Conservation (phyloP, 2,888 invertebrate genomes). For the Caenorhabditis sp. region DNA sequence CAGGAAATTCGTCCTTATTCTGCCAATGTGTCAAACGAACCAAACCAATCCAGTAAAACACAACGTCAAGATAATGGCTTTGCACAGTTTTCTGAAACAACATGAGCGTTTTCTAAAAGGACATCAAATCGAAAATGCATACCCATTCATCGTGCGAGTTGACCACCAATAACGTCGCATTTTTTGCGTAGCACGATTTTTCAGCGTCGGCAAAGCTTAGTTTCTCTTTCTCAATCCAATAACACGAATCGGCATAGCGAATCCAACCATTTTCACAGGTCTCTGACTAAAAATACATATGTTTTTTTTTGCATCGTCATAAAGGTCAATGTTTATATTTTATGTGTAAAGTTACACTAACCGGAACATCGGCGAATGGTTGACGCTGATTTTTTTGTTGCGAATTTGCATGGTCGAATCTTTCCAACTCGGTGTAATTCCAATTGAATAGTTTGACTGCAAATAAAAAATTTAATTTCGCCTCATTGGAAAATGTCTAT, state of each 20-base stretch:
- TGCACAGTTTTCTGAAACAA: conserved; percentile 29
- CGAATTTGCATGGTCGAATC: conserved; percentile 11
- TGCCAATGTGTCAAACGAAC: conserved; percentile 31
- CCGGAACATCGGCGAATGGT: conserved; percentile 17
- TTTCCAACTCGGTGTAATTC: conserved; percentile 37
- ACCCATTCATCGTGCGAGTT: conserved; percentile 52
- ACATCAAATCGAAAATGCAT: conserved; percentile 9
- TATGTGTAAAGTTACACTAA: not conserved
- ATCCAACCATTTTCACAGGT: conserved; percentile 49
- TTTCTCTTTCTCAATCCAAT: conserved; percentile 42
- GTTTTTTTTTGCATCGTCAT: too few species aligned
- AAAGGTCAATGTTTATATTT: too few species aligned
- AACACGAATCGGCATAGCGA: conserved; percentile 44
- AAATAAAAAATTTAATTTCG: conserved; percentile 4
- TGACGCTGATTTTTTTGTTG: conserved; percentile 18
- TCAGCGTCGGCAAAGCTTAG: conserved; percentile 44
- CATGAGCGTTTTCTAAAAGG: not conserved
- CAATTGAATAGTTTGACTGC: conserved; percentile 42
- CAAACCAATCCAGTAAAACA: conserved; percentile 48
- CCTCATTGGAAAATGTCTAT: not conserved
- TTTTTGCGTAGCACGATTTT: conserved; percentile 37
- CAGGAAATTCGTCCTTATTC: conserved; percentile 16
- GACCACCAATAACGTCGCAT: conserved; percentile 44
- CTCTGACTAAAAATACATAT: conserved; percentile 22
- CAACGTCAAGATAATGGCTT: conserved; percentile 21